phyloP scores from a whole-genome alignment of 2,113 vertebrate species.

The Trogon surrucura region DNA sequence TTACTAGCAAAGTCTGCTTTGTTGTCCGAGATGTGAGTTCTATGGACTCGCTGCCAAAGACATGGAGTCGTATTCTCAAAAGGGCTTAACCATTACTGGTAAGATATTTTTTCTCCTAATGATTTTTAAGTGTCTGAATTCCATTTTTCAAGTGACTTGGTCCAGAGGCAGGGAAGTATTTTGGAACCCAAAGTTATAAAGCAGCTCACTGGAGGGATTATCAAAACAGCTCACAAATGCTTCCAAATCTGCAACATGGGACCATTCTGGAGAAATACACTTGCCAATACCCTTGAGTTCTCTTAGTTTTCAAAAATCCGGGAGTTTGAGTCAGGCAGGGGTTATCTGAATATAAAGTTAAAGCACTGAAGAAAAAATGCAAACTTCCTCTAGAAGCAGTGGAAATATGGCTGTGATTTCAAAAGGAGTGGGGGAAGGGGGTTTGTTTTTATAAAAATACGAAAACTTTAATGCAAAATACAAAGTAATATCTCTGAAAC shows the following conservation, averaged over 20 bases:
- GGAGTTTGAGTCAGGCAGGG: background rate
- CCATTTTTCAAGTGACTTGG: background rate
- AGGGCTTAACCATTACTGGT: rapidly evolving
- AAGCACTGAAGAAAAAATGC: background rate
- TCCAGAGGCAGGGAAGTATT: background rate
- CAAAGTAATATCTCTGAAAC: background rate
- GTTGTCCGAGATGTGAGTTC: background rate
- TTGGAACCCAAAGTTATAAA: background rate
- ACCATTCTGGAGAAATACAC: background rate
- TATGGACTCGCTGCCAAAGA: background rate
- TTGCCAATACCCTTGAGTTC: background rate
- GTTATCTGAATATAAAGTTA: background rate
- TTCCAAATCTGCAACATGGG: background rate
- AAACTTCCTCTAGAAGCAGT: background rate
- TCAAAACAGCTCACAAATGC: background rate
- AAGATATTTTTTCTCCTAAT: background rate
- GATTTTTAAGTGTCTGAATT: background rate
- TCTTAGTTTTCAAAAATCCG: background rate
- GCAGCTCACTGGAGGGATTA: background rate
- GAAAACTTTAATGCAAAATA: background rate
- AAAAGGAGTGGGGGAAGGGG: background rate
- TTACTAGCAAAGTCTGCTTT: background rate
- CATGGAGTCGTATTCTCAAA: background rate
- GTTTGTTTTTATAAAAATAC: background rate
- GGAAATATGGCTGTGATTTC: background rate